A percentile compares a stretch with the other conserved stretches of the same genome.
phyloP scores from a whole-genome alignment of 2,797 vertebrate species.

The Vultur gryphus region DNA sequence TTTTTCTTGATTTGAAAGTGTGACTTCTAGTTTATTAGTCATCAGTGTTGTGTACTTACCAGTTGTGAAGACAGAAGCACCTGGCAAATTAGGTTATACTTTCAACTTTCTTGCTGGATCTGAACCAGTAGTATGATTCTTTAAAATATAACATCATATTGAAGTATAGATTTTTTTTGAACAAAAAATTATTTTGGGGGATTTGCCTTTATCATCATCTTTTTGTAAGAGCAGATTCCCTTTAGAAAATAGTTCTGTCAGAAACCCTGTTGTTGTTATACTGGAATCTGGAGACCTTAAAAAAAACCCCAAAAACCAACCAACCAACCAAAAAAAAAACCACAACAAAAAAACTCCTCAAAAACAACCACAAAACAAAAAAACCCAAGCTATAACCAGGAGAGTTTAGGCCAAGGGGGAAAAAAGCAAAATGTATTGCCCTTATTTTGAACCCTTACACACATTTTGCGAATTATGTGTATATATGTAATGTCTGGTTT shows the following conservation, averaged over 20 bases:
- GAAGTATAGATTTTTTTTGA: not conserved
- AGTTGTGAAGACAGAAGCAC: not conserved
- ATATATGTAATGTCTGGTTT: not conserved
- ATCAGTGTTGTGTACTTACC: not conserved
- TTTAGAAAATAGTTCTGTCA: not conserved
- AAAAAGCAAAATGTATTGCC: not conserved
- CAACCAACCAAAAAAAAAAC: not conserved
- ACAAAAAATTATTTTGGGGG: not conserved
- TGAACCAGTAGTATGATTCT: not conserved
- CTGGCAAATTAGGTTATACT: not conserved
- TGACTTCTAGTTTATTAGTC: not conserved
- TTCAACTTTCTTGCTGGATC: not conserved
- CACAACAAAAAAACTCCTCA: too few relatives aligned
- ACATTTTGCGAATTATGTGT: not conserved
- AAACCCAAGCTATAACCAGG: not conserved
- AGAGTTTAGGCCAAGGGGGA: not conserved
- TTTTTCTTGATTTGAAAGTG: not conserved
- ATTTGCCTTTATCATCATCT: not conserved
- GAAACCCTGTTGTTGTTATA: not conserved
- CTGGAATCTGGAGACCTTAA: not conserved
- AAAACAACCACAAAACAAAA: not conserved
- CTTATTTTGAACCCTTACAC: not conserved
- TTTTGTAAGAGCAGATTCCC: not conserved
- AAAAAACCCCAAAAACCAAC: not conserved
- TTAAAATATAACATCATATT: not conserved